Evolutionary conservation across 2,113 vertebrate species (phyloP).

Genomic region (Clarias magur): DNA sequence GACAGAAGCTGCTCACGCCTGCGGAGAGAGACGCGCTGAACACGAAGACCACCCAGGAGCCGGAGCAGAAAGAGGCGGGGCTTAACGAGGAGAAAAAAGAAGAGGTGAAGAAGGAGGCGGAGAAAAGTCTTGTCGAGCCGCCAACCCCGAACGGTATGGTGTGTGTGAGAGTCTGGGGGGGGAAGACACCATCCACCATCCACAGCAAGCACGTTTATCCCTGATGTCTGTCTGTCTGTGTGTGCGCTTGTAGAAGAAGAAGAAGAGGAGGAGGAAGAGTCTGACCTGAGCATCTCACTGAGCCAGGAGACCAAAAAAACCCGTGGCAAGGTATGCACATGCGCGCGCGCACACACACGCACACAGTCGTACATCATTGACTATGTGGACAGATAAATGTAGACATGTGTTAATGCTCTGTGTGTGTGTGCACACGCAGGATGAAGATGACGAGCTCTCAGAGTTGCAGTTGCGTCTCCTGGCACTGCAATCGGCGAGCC

Average conservation of each 20-base stretch:
- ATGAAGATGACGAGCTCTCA: slow-evolving; percentile 94
- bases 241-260: slow-evolving; percentile 33
- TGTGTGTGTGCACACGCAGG: slow-evolving; percentile 42
- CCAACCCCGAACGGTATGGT: neutral
- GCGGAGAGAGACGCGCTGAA: slow-evolving; percentile 79
- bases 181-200: too few relatives aligned
- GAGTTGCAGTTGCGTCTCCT: slow-evolving; percentile 94
- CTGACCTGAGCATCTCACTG: slow-evolving; percentile 37
- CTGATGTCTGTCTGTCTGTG: slow-evolving; percentile 12
- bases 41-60: slow-evolving; percentile 62
- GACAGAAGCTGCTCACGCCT: slow-evolving; percentile 84
- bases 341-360: neutral
- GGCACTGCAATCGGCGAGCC: slow-evolving; percentile 96
- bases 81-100: neutral
- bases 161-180: neutral
- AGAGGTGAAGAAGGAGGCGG: neutral
- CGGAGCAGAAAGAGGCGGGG: slow-evolving; percentile 35
- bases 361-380: neutral
- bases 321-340: slow-evolving; percentile 63
- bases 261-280: slow-evolving; percentile 38
- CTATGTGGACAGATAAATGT: neutral
- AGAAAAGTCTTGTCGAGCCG: neutral
- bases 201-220: neutral
- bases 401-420: neutral
- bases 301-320: slow-evolving; percentile 61